These are phyloP conservation scores for Polydrusus tereticollis DNA, from an alignment of 2,888 invertebrate species.

Conservation along the genomic window DNA sequence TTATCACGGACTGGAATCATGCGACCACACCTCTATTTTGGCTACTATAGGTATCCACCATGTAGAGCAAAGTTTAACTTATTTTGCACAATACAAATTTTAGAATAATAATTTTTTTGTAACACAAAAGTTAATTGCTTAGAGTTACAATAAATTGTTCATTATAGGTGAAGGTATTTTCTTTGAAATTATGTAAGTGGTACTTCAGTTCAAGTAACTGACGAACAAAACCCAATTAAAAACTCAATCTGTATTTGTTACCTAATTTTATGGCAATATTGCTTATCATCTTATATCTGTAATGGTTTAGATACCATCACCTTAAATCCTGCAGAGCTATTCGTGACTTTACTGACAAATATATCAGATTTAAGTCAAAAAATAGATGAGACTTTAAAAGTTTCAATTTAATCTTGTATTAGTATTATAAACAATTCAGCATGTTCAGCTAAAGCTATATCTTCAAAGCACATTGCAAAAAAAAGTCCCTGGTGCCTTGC, in stretches of 20 bases:
- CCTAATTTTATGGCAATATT: background rate
- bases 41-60: background rate
- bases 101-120: too few relatives aligned
- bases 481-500: too few relatives aligned
- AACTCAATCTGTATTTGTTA: constrained; percentile 1
- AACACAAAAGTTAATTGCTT: background rate
- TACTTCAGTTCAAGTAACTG: background rate
- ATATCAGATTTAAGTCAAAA: too few relatives aligned
- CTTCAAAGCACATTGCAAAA: too few relatives aligned
- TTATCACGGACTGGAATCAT: background rate
- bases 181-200: constrained; percentile 1
- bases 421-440: too few relatives aligned
- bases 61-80: background rate
- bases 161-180: constrained; percentile 3
- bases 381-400: too few relatives aligned
- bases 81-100: background rate
- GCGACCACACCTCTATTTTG: constrained; percentile 15
- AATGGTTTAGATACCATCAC: background rate
- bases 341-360: background rate
- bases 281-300: background rate
- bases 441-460: too few relatives aligned
- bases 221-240: constrained; percentile 2
- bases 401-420: too few relatives aligned
- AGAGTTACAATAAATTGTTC: background rate
- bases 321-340: background rate